Evolutionary conservation across 2,888 invertebrate species (phyloP).

Genomic region (Orthosia cruda): DNA sequence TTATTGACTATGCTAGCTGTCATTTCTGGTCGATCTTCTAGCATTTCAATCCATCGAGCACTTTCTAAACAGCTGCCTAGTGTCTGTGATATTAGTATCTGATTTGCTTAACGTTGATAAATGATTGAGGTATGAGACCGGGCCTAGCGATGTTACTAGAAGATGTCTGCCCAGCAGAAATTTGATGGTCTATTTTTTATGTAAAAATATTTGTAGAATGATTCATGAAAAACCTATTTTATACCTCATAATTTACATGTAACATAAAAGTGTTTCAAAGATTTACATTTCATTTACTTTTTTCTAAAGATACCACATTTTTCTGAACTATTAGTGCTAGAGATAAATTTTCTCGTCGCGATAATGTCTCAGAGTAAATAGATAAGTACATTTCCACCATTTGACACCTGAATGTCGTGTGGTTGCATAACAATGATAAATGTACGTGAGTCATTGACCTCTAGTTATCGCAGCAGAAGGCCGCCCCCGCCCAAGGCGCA

Average conservation of each 20-base stretch:
- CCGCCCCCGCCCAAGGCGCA: slow-evolving; percentile 54
- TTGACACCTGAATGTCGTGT: slow-evolving; percentile 55
- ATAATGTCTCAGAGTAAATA: slow-evolving; percentile 57
- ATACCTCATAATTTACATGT: slow-evolving; percentile 55
- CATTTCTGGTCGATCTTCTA: slow-evolving; percentile 12
- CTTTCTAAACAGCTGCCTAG: slow-evolving; percentile 33
- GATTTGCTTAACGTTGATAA: slow-evolving; percentile 36
- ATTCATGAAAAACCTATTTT: slow-evolving; percentile 52
- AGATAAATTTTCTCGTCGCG: slow-evolving; percentile 51
- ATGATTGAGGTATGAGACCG: slow-evolving; percentile 7
- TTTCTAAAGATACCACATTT: slow-evolving; percentile 46
- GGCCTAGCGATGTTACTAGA: slow-evolving; percentile 1
- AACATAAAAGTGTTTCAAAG: slow-evolving; percentile 56
- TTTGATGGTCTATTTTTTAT: slow-evolving; percentile 41
- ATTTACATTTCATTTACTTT: slow-evolving; percentile 57
- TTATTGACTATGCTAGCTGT: slow-evolving; percentile 12
- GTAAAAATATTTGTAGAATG: slow-evolving; percentile 48
- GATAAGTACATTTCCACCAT: slow-evolving; percentile 56
- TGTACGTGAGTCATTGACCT: slow-evolving; percentile 56
- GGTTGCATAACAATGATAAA: slow-evolving; percentile 61
- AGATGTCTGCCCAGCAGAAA: slow-evolving; percentile 15
- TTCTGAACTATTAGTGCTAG: slow-evolving; percentile 40
- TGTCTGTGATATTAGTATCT: slow-evolving; percentile 23
- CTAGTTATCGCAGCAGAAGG: slow-evolving; percentile 46
- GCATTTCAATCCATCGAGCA: neutral